Conservation (phyloP, 2,888 invertebrate species). For the Leptinotarsa juncta region DNA sequence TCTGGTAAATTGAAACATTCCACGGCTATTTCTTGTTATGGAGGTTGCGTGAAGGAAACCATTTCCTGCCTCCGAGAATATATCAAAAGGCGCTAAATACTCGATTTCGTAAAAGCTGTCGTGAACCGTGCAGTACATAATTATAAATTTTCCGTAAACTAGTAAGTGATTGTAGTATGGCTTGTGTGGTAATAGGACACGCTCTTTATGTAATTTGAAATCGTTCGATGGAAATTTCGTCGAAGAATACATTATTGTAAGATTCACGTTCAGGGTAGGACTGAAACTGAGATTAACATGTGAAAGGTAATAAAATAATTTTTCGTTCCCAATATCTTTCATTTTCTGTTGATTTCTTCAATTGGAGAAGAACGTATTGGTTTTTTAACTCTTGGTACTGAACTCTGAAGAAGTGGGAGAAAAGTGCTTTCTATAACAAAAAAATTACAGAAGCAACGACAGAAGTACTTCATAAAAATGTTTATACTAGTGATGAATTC, state of each 20-base stretch:
- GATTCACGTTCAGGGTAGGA: not conserved
- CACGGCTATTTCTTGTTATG: not conserved
- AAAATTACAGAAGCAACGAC: too few species aligned
- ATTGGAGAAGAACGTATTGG: too few species aligned
- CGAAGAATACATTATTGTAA: not conserved
- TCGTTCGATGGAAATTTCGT: slow-evolving; percentile 1
- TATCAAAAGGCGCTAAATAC: slow-evolving; percentile 12
- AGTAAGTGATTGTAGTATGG: not conserved
- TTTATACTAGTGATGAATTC: too few species aligned
- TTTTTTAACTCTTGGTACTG: too few species aligned
- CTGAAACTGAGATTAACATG: not conserved
- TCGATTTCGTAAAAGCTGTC: slow-evolving; percentile 5
- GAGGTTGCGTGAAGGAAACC: slow-evolving; percentile 14
- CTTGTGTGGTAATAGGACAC: not conserved
- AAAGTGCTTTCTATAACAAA: too few species aligned
- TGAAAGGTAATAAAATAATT: too few species aligned
- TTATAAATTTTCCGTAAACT: slow-evolving; percentile 13
- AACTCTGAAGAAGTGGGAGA: too few species aligned
- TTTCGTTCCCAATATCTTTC: too few species aligned
- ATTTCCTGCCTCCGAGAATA: not conserved
- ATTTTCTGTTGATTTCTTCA: not conserved
- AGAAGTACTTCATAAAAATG: too few species aligned
- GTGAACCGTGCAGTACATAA: slow-evolving; percentile 1
- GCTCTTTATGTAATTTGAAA: not conserved
- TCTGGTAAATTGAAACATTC: slow-evolving; percentile 8